These are phyloP conservation scores for Phrynosoma blainvillii DNA, from an alignment of 2,113 vertebrate genomes.

Conservation along the genomic window DNA sequence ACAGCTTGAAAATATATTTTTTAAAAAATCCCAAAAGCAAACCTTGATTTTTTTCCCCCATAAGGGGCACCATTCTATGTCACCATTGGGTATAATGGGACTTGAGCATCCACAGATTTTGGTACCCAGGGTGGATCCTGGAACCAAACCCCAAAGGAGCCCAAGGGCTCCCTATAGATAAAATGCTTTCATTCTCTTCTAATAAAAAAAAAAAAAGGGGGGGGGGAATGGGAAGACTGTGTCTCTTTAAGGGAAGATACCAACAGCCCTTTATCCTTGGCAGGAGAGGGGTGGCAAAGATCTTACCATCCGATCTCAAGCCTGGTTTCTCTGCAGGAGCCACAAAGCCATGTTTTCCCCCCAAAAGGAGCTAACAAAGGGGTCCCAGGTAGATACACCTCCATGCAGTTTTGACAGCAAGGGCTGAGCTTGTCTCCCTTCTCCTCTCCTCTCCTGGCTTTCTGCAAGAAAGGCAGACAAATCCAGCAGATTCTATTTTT, in stretches of 20 bases:
- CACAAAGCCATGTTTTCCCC: slow-evolving; percentile 1
- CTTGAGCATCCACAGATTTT: too few relatives aligned
- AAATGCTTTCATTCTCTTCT: neutral
- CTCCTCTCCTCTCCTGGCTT: neutral
- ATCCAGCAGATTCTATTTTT: neutral
- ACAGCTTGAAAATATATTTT: too few relatives aligned
- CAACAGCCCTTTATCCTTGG: slow-evolving; percentile 40
- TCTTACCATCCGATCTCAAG: slow-evolving; percentile 50
- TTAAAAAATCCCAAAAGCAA: too few relatives aligned
- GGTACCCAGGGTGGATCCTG: too few relatives aligned
- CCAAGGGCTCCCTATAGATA: neutral
- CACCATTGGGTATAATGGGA: too few relatives aligned
- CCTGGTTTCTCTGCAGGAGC: slow-evolving; percentile 56
- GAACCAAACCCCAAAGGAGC: too few relatives aligned
- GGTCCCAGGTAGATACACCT: neutral
- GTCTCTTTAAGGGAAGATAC: slow-evolving; percentile 69
- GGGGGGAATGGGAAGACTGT: neutral
- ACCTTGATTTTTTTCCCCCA: too few relatives aligned
- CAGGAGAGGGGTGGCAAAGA: slow-evolving; percentile 49
- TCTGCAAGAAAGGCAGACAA: neutral
- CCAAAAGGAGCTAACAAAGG: neutral
- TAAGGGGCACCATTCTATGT: too few relatives aligned
- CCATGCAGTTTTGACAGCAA: too few relatives aligned
- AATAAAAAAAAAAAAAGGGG: neutral
- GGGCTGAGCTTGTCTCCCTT: too few relatives aligned